A percentile compares a stretch with the other conserved stretches of the same genome.
Evolutionary conservation across 2,888 invertebrate species (phyloP).

Genomic region (Ommatoiulus sabulosus): DNA sequence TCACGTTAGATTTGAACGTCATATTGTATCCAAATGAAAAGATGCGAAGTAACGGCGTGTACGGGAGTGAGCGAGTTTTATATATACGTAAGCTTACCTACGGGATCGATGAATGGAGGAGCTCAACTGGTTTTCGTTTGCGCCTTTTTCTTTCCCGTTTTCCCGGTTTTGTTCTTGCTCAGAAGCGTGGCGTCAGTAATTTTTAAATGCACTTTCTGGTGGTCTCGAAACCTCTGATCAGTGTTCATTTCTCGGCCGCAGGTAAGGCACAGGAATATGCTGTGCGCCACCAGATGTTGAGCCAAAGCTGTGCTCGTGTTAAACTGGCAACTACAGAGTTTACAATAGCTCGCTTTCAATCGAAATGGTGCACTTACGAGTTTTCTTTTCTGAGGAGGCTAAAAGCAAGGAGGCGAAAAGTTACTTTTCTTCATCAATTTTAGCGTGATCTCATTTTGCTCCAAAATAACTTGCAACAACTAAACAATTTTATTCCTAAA

Average conservation of each 20-base stretch:
- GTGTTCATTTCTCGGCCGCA: slow-evolving; percentile 55
- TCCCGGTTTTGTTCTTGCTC: not conserved
- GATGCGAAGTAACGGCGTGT: not conserved
- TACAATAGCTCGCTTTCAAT: slow-evolving; percentile 56
- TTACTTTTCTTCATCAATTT: no score
- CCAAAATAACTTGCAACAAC: no score
- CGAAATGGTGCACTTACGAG: not conserved
- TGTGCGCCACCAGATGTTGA: slow-evolving; percentile 56
- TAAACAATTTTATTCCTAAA: no score
- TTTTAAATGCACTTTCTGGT: slow-evolving; percentile 55
- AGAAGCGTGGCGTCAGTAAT: not conserved
- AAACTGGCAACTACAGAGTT: slow-evolving; percentile 57
- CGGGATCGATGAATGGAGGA: not conserved
- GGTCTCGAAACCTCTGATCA: slow-evolving; percentile 55
- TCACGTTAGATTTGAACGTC: not conserved
- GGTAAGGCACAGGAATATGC: slow-evolving; percentile 55
- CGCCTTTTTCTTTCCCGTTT: not conserved
- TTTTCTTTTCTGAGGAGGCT: not conserved
- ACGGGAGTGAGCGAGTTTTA: no score
- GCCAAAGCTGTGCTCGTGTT: slow-evolving; percentile 55
- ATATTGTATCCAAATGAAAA: not conserved
- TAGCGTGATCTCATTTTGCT: no score
- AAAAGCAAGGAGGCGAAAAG: not conserved
- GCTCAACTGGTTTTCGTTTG: not conserved
- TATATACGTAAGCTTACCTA: slow-evolving; percentile 26